Percentiles rank a stretch among this genome's conserved stretches.
These are phyloP conservation scores for Papilio gigon DNA, from an alignment of 2,888 invertebrate genomes.

Conservation along the genomic window DNA sequence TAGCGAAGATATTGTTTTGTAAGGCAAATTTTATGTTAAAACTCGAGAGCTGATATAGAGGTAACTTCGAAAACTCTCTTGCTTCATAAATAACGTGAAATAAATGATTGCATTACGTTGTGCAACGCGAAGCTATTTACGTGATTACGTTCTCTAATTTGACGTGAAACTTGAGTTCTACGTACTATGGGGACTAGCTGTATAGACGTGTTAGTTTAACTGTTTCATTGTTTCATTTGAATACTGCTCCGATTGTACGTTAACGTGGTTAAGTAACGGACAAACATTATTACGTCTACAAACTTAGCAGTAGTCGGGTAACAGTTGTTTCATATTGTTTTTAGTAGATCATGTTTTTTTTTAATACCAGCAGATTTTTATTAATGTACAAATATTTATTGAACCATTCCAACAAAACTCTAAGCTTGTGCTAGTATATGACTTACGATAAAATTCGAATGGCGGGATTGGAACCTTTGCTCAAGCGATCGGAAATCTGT, in stretches of 20 bases:
- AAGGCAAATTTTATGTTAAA: neutral
- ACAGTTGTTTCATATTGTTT: conserved; percentile 2
- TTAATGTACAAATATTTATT: too few relatives aligned
- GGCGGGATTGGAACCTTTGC: neutral
- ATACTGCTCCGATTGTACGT: neutral
- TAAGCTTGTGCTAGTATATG: too few relatives aligned
- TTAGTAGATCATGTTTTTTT: too few relatives aligned
- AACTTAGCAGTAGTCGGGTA: neutral
- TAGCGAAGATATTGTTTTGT: neutral
- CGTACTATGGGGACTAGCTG: conserved; percentile 3
- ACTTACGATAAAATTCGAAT: too few relatives aligned
- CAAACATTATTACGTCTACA: neutral
- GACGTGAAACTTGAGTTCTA: conserved; percentile 16
- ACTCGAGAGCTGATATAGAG: neutral
- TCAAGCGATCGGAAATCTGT: neutral
- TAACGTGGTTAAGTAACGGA: neutral
- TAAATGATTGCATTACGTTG: conserved; percentile 18
- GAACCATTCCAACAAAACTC: too few relatives aligned
- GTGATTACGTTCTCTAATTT: conserved; percentile 11
- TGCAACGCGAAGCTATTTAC: conserved; percentile 22
- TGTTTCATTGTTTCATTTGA: conserved; percentile 10
- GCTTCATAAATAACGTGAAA: conserved; percentile 3
- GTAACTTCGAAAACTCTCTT: neutral
- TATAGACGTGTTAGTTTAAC: neutral
- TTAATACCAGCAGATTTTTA: too few relatives aligned